These are phyloP conservation scores for Morpho achilles DNA, from an alignment of 2,888 invertebrate species.

Conservation along the genomic window DNA sequence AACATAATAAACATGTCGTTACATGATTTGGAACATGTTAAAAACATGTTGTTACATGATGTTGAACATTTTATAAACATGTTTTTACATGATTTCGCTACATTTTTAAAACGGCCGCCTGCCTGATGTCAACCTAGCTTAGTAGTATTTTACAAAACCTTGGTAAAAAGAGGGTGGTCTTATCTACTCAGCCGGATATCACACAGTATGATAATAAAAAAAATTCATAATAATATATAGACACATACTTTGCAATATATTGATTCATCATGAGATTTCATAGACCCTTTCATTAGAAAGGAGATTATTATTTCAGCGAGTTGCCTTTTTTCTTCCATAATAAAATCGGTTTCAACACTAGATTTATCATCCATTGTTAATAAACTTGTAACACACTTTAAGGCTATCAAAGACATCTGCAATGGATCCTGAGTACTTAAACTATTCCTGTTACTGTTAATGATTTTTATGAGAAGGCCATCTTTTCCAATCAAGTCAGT, in stretches of 20 bases:
- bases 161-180: too few species aligned
- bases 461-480: slow-evolving; percentile 52
- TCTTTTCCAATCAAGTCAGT: slow-evolving; percentile 55
- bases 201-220: too few species aligned
- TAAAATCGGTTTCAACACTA: slow-evolving; percentile 26
- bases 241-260: slow-evolving; percentile 62
- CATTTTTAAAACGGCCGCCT: too few species aligned
- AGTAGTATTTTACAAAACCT: too few species aligned
- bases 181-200: too few species aligned
- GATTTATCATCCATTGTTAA: slow-evolving; percentile 44
- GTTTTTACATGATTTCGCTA: too few species aligned
- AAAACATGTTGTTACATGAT: too few species aligned
- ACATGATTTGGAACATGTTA: too few species aligned
- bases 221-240: neutral
- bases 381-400: slow-evolving; percentile 56
- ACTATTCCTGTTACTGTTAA: slow-evolving; percentile 41
- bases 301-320: slow-evolving; percentile 57
- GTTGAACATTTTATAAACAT: too few species aligned
- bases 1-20: too few species aligned
- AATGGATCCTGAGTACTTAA: slow-evolving; percentile 41
- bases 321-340: slow-evolving; percentile 47
- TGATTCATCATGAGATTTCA: slow-evolving; percentile 60
- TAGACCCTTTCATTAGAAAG: slow-evolving; percentile 54
- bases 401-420: slow-evolving; percentile 51
- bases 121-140: too few species aligned